These are phyloP conservation scores for Drosophila leonis DNA, from an alignment of 2,888 invertebrate species.

Conservation along the genomic window DNA sequence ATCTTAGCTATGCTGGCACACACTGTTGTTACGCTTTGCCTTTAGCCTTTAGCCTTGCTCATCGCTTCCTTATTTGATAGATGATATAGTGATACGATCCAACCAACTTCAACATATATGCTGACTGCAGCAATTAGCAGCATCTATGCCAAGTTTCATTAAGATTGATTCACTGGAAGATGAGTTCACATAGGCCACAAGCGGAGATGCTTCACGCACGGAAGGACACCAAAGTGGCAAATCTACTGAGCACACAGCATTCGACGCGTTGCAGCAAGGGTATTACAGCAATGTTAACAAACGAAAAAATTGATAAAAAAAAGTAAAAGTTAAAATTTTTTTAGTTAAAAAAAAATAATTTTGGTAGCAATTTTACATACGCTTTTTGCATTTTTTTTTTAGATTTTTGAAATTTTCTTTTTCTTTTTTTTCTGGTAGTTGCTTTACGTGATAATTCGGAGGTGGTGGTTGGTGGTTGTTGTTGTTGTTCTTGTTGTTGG, in stretches of 20 bases:
- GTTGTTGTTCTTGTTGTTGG: slow-evolving; percentile 42
- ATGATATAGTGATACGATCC: slow-evolving; percentile 14
- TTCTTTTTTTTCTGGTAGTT: slow-evolving; percentile 24
- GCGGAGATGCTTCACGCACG: neutral
- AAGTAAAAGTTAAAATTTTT: slow-evolving; percentile 7
- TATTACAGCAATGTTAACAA: slow-evolving; percentile 9
- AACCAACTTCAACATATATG: slow-evolving; percentile 15
- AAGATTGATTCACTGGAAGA: slow-evolving; percentile 12
- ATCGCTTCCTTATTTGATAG: neutral
- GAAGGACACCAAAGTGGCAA: neutral
- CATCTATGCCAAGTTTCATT: slow-evolving; percentile 10
- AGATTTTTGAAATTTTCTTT: neutral
- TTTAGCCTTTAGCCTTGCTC: too few relatives aligned
- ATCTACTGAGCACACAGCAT: neutral
- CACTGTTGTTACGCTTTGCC: neutral
- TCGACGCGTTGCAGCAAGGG: slow-evolving; percentile 7
- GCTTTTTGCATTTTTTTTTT: slow-evolving; percentile 25
- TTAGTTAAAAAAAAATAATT: slow-evolving; percentile 7
- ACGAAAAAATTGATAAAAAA: slow-evolving; percentile 3
- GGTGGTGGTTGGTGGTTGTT: slow-evolving; percentile 40
- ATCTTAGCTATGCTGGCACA: neutral
- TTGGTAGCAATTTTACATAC: slow-evolving; percentile 50
- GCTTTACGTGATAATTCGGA: slow-evolving; percentile 43
- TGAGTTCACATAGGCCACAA: slow-evolving; percentile 1
- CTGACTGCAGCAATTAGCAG: slow-evolving; percentile 3